Conservation (phyloP, 2,113 vertebrate genomes). For the Onychostoma macrolepis region DNA sequence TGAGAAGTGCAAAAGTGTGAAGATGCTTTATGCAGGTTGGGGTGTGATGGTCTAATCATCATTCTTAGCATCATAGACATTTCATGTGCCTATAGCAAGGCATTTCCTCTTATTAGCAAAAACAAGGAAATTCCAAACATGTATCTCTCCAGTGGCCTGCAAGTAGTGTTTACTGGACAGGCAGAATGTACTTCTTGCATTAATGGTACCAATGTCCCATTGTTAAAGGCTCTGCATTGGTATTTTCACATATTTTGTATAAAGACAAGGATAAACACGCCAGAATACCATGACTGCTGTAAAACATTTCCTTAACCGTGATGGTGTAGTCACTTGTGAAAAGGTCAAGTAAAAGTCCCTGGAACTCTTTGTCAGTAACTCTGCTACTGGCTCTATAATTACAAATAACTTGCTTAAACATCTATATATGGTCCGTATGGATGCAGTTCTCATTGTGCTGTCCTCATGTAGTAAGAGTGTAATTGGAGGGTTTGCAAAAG, state of each 20-base stretch:
- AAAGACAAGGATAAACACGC: constrained; percentile 44
- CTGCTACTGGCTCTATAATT: constrained; percentile 2
- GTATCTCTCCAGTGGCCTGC: neutral
- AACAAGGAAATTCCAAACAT: neutral
- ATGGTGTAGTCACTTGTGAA: constrained; percentile 50
- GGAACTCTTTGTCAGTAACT: constrained; percentile 44
- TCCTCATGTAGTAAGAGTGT: neutral
- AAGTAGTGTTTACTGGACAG: constrained; percentile 4
- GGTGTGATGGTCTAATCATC: neutral
- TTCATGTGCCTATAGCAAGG: neutral
- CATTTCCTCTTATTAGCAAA: constrained; percentile 9
- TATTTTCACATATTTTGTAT: constrained; percentile 60
- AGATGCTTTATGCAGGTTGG: neutral
- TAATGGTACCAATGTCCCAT: constrained; percentile 14
- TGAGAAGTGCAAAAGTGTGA: too few species aligned
- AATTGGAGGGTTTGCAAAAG: neutral
- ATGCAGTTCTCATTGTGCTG: neutral
- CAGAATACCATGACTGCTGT: constrained; percentile 59
- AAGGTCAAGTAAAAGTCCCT: constrained; percentile 57
- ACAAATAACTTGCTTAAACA: constrained; percentile 19
- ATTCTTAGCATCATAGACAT: neutral
- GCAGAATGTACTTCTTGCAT: constrained; percentile 9
- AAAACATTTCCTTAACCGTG: constrained; percentile 58
- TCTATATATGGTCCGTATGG: neutral
- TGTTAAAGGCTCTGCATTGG: constrained; percentile 47